Conservation (phyloP, 1,140 invertebrate genomes). For the Anagrus nilaparvatae region DNA sequence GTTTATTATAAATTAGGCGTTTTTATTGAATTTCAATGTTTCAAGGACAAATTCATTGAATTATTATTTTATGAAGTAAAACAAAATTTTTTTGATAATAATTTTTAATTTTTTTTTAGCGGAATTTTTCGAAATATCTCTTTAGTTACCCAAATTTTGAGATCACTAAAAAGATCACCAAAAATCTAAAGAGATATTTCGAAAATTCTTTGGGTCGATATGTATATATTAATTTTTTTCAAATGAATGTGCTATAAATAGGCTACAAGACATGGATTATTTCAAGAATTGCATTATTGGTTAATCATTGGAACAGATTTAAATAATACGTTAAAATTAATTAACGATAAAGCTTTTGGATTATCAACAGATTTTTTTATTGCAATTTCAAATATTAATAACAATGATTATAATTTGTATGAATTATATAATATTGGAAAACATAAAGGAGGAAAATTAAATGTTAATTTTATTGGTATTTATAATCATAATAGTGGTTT, state of each 20-base stretch:
- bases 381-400: conserved; percentile 4
- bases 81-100: too few relatives aligned
- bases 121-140: too few relatives aligned
- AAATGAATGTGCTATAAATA: too few relatives aligned
- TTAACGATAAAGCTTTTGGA: conserved; percentile 13
- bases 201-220: too few relatives aligned
- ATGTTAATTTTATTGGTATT: not conserved
- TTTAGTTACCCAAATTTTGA: not conserved
- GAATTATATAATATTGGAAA: conserved; percentile 15
- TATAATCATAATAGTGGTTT: conserved; percentile 9
- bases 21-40: conserved; percentile 10
- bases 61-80: conserved; percentile 7
- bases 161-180: too few relatives aligned
- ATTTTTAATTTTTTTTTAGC: too few relatives aligned
- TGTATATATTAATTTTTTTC: too few relatives aligned
- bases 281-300: conserved; percentile 12
- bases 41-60: not conserved
- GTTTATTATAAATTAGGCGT: conserved; percentile 1
- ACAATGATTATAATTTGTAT: conserved; percentile 3
- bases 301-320: conserved; percentile 10
- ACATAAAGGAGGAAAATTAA: conserved; percentile 11
- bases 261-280: conserved; percentile 12
- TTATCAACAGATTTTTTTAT: conserved; percentile 14
- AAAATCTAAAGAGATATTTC: too few relatives aligned
- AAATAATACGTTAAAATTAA: conserved; percentile 3